phyloP scores from a whole-genome alignment of 2,113 vertebrate species.

The Xiphophorus hellerii region DNA sequence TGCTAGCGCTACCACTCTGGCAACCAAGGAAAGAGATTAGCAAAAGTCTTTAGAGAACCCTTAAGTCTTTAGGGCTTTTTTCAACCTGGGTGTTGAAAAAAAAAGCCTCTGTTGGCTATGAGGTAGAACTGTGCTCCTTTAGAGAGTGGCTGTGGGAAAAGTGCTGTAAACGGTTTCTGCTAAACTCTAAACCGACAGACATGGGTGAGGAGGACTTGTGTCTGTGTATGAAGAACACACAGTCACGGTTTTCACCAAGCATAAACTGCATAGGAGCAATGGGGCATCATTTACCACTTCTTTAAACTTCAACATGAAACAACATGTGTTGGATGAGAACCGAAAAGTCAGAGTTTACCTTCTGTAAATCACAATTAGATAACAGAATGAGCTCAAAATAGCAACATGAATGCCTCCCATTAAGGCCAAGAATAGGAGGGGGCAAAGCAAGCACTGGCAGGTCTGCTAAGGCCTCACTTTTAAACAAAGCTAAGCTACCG shows the following conservation, averaged over 20 bases:
- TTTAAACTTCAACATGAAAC: too few species aligned
- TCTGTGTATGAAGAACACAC: conserved; percentile 17
- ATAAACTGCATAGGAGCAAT: background rate
- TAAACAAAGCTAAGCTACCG: too few species aligned
- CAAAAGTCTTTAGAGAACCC: conserved; percentile 53
- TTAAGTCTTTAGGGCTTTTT: conserved; percentile 3
- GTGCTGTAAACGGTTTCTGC: conserved; percentile 1
- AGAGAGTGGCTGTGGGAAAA: conserved; percentile 50
- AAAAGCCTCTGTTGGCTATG: conserved; percentile 30
- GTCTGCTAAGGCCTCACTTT: too few species aligned
- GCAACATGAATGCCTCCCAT: too few species aligned
- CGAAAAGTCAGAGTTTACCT: too few species aligned
- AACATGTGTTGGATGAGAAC: too few species aligned
- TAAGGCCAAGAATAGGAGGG: too few species aligned
- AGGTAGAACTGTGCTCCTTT: conserved; percentile 13
- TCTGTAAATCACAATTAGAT: too few species aligned
- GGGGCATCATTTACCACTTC: too few species aligned
- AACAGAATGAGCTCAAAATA: too few species aligned
- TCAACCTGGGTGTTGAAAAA: conserved; percentile 36
- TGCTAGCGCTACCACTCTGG: conserved; percentile 36
- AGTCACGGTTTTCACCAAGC: background rate
- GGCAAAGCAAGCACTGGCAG: too few species aligned
- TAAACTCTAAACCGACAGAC: conserved; percentile 10
- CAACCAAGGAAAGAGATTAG: conserved; percentile 64
- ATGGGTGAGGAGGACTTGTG: background rate